phyloP scores from a whole-genome alignment of 2,888 invertebrate genomes.

The Amaurobius ferox region DNA sequence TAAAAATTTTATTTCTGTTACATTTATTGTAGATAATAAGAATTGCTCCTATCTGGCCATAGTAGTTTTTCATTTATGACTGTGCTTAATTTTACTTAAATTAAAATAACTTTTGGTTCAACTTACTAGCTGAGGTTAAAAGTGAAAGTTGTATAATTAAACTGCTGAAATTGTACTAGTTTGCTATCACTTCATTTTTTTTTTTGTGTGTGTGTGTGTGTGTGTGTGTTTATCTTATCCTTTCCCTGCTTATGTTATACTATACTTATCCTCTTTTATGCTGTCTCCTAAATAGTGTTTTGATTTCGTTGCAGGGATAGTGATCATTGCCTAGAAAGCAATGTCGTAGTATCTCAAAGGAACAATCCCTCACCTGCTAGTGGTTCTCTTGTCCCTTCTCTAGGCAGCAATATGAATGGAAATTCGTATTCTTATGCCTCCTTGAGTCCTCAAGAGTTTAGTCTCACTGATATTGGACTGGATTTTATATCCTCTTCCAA shows the following conservation, averaged over 20 bases:
- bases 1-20: too few species aligned
- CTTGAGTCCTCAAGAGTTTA: slow-evolving; percentile 64
- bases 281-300: not conserved
- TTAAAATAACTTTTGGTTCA: too few species aligned
- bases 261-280: not conserved
- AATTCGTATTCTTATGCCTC: slow-evolving; percentile 59
- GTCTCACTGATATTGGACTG: slow-evolving; percentile 69
- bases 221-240: not conserved
- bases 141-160: too few species aligned
- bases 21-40: too few species aligned
- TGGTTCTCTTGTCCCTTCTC: slow-evolving; percentile 41
- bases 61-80: too few species aligned
- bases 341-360: slow-evolving; percentile 40
- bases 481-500: slow-evolving; percentile 71
- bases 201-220: not conserved
- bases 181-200: too few species aligned
- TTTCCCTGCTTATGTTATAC: not conserved
- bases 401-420: slow-evolving; percentile 60
- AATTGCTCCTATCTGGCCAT: too few species aligned
- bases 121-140: too few species aligned
- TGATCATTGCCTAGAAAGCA: slow-evolving; percentile 59
- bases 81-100: too few species aligned
- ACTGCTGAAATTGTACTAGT: too few species aligned
- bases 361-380: slow-evolving; percentile 63
- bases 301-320: slow-evolving; percentile 55